Conservation (phyloP, 92 coral and sea anemone species). For the Epizoanthus rinbou region DNA sequence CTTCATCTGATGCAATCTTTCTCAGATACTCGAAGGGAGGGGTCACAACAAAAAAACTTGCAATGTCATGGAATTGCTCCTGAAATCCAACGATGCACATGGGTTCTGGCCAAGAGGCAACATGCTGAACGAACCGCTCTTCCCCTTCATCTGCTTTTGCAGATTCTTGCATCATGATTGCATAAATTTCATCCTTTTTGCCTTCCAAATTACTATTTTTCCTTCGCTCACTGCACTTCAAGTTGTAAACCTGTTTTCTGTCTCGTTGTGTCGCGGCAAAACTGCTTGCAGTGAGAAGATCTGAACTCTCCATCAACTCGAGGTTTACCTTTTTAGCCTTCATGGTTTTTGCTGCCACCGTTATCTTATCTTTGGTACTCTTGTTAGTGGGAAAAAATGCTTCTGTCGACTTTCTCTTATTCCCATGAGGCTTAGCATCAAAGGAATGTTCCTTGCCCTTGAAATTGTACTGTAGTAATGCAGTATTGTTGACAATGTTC, state of each 20-base stretch:
- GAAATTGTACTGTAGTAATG: slow-evolving; percentile 48
- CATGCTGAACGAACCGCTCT: slow-evolving; percentile 39
- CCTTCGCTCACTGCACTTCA: slow-evolving; percentile 17
- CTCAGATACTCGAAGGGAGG: neutral
- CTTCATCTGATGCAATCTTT: no score
- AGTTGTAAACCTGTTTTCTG: slow-evolving; percentile 47
- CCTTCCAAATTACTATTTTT: slow-evolving; percentile 4
- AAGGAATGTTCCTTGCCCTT: slow-evolving; percentile 49
- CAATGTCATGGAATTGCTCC: slow-evolving; percentile 50
- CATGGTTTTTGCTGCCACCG: slow-evolving; percentile 13
- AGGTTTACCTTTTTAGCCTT: slow-evolving; percentile 44
- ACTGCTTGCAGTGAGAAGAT: slow-evolving; percentile 43
- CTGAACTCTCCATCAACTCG: slow-evolving; percentile 8
- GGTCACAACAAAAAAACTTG: slow-evolving; percentile 44
- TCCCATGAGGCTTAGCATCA: slow-evolving; percentile 49
- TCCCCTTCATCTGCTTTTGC: slow-evolving; percentile 46
- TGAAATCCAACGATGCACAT: slow-evolving; percentile 52
- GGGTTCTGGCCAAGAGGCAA: slow-evolving; percentile 55
- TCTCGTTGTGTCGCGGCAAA: slow-evolving; percentile 37
- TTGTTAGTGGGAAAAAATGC: slow-evolving; percentile 52
- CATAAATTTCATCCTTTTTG: slow-evolving; percentile 41
- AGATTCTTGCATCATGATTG: slow-evolving; percentile 41
- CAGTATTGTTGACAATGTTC: slow-evolving; percentile 32
- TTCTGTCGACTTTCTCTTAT: slow-evolving; percentile 28
- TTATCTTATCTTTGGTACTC: slow-evolving; percentile 45